Base-by-base conservation (phyloP, 2,888 invertebrate genomes). In the Pilophorus perplexus region DNA sequence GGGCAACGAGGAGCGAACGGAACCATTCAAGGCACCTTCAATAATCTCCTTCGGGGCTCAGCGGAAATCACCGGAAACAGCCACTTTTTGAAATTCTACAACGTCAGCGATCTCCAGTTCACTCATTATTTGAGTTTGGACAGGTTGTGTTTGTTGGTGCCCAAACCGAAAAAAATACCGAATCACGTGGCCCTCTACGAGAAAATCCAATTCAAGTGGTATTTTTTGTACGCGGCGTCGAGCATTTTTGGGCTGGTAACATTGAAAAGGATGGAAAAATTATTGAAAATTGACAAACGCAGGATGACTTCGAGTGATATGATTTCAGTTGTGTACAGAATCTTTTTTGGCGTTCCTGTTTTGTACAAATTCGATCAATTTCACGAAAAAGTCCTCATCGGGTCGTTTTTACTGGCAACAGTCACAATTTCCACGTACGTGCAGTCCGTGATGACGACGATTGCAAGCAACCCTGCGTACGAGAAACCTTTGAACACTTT, bases 41-140 rank as follows among this genome's bases (percentile, higher is more conserved):
- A 27, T n/a, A 28, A 52, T 5, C 27, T 52, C 27, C 6, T 52
- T 4, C 3, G 2, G 27, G n/a, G 52, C 23, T 27, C 12, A 14
- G 52, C 52, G 6, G n/a, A 52, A n/a, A 52, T 52, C 23, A 52
- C 52, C 2, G 52, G 52, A 5, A 52, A 52, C 28, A n/a, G 6
- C 14, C 52, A 52, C 25, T 52, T 52, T 14, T 12, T 52, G 23
- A 52, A 52, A 27, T 14, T 18, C 23, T 52, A 52, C 28, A 18
- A 25, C 27, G 27, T 52, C 12, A 3, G 4, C 2, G 27, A 18
- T 3, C 5, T 52, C 3, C 6, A 4, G 12, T 52, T 52, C 28
- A 52, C 52, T 8, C 3, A 3, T 8, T 12, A 10, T 4, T 6
- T 52, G 12, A 12, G 18, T 10, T 4, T 22, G 12, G 52, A 52